phyloP scores from a whole-genome alignment of 2,113 vertebrate species.

The Malurus cyaneus region DNA sequence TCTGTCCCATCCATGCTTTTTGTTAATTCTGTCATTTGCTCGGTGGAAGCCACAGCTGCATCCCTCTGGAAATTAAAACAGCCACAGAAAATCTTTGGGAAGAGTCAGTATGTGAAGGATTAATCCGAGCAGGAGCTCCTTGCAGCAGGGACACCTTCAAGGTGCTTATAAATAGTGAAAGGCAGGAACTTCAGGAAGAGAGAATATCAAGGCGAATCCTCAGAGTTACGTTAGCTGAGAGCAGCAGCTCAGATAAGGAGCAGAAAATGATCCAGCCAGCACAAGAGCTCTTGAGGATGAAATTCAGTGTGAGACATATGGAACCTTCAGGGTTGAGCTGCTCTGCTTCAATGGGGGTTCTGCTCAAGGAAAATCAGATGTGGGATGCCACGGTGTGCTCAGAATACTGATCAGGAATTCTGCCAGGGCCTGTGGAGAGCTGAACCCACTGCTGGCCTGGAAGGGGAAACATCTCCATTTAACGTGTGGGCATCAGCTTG shows the following conservation, averaged over 20 bases:
- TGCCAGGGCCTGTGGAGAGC: background rate
- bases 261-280: constrained; percentile 1
- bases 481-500: background rate
- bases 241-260: background rate
- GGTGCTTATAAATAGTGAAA: background rate
- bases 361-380: background rate
- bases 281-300: constrained; percentile 10
- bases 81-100: background rate
- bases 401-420: background rate
- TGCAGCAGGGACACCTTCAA: background rate
- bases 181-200: background rate
- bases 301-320: background rate
- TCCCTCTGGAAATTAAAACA: background rate
- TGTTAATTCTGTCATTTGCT: background rate
- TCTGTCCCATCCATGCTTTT: constrained; percentile 1
- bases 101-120: background rate
- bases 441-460: background rate
- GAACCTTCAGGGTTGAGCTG: background rate
- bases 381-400: background rate
- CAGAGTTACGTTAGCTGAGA: background rate
- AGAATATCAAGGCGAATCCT: constrained; percentile 14
- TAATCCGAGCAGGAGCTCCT: background rate
- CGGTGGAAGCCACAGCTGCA: background rate
- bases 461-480: background rate
- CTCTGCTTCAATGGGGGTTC: background rate